These are phyloP conservation scores for Microcebus jonahi DNA, from an alignment of 2,113 vertebrate species.

Conservation along the genomic window DNA sequence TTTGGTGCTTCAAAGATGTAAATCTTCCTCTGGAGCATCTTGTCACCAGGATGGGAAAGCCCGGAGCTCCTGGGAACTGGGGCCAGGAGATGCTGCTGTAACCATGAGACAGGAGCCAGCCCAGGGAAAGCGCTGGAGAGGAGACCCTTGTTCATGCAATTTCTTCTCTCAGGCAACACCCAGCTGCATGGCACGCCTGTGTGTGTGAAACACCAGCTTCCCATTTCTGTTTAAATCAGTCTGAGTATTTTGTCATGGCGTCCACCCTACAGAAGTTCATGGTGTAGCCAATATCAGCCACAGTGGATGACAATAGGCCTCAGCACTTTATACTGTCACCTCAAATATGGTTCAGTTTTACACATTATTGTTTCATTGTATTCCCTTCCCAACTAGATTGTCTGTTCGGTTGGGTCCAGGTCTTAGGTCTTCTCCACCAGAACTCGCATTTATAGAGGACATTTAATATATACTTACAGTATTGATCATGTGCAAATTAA, in stretches of 20 bases:
- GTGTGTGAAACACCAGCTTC: neutral
- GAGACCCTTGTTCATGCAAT: neutral
- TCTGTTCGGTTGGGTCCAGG: neutral
- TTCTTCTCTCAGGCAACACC: neutral
- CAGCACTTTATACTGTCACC: neutral
- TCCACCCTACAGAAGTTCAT: neutral
- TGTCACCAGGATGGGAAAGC: too few relatives aligned
- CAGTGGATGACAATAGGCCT: neutral
- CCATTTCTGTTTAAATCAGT: neutral
- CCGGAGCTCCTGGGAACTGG: neutral
- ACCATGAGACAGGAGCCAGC: neutral
- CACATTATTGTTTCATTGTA: neutral
- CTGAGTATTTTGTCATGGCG: neutral
- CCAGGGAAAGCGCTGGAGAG: neutral
- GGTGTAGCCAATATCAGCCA: neutral
- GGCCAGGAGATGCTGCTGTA: neutral
- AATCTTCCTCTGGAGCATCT: neutral
- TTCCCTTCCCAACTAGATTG: neutral
- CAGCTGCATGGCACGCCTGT: too few relatives aligned
- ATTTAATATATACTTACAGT: neutral
- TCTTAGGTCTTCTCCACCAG: neutral
- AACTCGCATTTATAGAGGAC: neutral
- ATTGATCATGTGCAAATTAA: neutral
- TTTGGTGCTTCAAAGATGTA: neutral
- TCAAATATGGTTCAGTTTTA: neutral